Base-by-base conservation (phyloP, 2,888 invertebrate species). In the Melinopterus prodromus region DNA sequence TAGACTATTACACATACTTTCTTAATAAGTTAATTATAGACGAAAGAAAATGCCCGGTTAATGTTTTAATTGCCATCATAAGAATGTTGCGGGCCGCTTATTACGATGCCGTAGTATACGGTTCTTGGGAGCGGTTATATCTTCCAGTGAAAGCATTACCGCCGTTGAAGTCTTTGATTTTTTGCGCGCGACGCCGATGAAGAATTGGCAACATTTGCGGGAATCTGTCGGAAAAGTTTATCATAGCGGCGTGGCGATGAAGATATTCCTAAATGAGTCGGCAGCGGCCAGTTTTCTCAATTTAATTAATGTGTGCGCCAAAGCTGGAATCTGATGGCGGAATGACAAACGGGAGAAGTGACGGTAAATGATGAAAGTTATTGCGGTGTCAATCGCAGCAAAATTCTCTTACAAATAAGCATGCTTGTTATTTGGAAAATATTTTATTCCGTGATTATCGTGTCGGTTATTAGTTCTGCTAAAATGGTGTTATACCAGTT, bases 31-130 rank as follows among this genome's bases (percentile, higher is more conserved):
- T 74, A 74, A 74, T 74, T 74, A 74, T 74, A 74, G 74, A 74
- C 74, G 74, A 35, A 74, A 37, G 74, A 74, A 74, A 74, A 74
- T 37, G 37, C 74, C 37, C 74, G 74, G 74, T 74, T 74, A 74
- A 74, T 74, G 74, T 74, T 74, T 74, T 74, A 74, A 74, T 74
- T 74, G 74, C 74, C 74, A 35, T 37, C 74, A 74, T 74, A 74
- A 74, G 74, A 74, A 74, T 74, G 74, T 74, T 36, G 71, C 36
- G 37, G 35, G 74, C n/a, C 74, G 74, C 74, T 74, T 37, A 37
- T 74, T 74, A 74, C 71, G 71, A 16, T 26, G 35, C 26, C 35
- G 74, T 74, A 37, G 74, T 53, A 74, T 74, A 74, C 74, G 74
- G 74, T 74, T 74, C 74, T 35, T 35, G 74, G 74, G 37, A 37